phyloP scores from a whole-genome alignment of 2,888 invertebrate species.

The Galeruca laticollis region DNA sequence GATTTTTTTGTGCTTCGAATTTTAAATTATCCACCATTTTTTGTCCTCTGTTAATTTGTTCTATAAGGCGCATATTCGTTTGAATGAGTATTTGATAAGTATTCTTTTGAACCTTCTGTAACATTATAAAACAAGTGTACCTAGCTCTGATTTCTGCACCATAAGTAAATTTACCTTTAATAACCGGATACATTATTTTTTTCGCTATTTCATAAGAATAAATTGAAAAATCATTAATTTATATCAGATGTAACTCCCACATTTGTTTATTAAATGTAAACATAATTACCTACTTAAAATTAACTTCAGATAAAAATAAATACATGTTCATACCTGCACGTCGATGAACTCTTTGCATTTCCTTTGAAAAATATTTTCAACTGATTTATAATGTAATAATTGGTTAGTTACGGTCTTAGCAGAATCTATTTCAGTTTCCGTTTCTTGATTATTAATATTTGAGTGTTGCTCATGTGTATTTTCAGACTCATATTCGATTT shows the following conservation, averaged over 20 bases:
- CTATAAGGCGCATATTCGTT: background rate
- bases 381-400: background rate
- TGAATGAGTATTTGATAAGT: background rate
- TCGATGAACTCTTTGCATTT: background rate
- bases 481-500: background rate
- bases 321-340: background rate
- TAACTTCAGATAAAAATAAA: no score
- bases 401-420: background rate
- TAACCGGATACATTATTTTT: no score
- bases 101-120: background rate
- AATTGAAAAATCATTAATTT: no score
- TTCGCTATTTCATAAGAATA: no score
- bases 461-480: background rate
- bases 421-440: background rate
- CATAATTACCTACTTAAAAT: no score
- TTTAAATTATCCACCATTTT: background rate
- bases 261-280: no score
- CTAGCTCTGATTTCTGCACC: no score
- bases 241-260: no score
- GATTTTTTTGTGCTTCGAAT: conserved; percentile 1
- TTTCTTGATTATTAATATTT: background rate
- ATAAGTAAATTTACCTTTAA: no score
- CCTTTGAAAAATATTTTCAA: background rate
- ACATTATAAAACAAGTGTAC: background rate
- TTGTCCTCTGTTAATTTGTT: background rate